A percentile compares a stretch with the other conserved stretches of the same genome.
phyloP scores from a whole-genome alignment of 2,113 vertebrate species.

The Tautogolabrus adspersus region DNA sequence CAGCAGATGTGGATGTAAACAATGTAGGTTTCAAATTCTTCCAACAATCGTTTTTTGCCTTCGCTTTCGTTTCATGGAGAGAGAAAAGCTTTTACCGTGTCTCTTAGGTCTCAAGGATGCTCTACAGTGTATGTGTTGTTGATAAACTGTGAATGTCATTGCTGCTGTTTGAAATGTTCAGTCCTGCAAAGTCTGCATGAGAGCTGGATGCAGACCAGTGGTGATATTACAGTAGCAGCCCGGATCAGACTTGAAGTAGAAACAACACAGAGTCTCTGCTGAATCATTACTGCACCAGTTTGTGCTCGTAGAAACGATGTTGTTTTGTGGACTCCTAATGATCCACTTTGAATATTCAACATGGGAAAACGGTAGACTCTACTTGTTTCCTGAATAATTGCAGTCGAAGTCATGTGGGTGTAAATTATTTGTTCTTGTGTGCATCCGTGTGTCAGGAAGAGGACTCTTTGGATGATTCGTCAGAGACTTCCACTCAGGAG shows the following conservation, averaged over 20 bases:
- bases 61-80: background rate
- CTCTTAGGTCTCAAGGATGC: background rate
- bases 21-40: background rate
- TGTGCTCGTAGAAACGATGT: constrained; percentile 4
- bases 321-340: background rate
- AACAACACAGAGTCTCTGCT: constrained; percentile 18
- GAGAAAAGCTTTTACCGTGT: background rate
- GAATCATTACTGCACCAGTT: constrained; percentile 33
- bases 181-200: background rate
- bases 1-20: background rate
- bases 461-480: constrained; percentile 88
- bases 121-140: too few species aligned
- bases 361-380: background rate
- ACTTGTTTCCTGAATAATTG: background rate
- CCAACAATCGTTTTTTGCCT: background rate
- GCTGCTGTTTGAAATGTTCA: constrained; percentile 15
- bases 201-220: constrained; percentile 13
- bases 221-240: background rate
- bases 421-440: constrained; percentile 23
- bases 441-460: constrained; percentile 81
- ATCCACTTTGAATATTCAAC: background rate
- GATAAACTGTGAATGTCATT: background rate
- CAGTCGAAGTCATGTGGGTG: background rate
- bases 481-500: constrained; percentile 88
- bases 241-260: constrained; percentile 9